These are phyloP conservation scores for Zonotrichia leucophrys DNA, from an alignment of 2,113 vertebrate genomes.

Conservation along the genomic window DNA sequence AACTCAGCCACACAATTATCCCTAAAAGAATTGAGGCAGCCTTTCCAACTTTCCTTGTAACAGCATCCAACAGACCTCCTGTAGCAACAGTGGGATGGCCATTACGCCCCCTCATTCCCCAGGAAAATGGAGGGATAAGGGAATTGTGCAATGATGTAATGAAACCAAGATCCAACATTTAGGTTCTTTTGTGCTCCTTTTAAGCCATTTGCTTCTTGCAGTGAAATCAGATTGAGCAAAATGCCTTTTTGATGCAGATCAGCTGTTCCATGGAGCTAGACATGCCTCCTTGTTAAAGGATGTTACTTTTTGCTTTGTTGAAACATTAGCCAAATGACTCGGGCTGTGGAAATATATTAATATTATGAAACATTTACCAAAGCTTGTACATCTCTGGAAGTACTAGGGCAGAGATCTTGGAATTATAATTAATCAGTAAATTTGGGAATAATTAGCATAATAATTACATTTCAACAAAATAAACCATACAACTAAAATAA, in stretches of 20 bases:
- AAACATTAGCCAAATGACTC: constrained; percentile 2
- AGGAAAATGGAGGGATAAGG: background rate
- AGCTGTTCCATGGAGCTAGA: background rate
- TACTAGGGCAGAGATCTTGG: background rate
- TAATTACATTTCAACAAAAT: constrained; percentile 10
- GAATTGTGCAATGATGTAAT: background rate
- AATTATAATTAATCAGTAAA: constrained; percentile 16
- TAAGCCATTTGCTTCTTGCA: background rate
- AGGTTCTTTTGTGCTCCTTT: background rate
- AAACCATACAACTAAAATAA: constrained; percentile 3
- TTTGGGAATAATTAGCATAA: constrained; percentile 48
- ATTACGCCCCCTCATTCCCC: background rate
- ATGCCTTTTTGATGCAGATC: background rate
- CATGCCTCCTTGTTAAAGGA: background rate
- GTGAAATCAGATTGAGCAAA: constrained; percentile 1
- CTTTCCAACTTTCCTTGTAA: background rate
- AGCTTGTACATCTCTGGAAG: constrained; percentile 11
- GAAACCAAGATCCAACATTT: background rate
- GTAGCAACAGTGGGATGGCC: background rate
- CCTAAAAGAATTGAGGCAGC: background rate
- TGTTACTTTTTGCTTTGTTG: background rate
- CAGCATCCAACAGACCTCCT: background rate
- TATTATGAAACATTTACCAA: constrained; percentile 2
- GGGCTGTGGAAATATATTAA: background rate
- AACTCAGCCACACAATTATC: background rate